Conservation (phyloP, 2,797 vertebrate genomes). For the Euphonia xanthogaster region DNA sequence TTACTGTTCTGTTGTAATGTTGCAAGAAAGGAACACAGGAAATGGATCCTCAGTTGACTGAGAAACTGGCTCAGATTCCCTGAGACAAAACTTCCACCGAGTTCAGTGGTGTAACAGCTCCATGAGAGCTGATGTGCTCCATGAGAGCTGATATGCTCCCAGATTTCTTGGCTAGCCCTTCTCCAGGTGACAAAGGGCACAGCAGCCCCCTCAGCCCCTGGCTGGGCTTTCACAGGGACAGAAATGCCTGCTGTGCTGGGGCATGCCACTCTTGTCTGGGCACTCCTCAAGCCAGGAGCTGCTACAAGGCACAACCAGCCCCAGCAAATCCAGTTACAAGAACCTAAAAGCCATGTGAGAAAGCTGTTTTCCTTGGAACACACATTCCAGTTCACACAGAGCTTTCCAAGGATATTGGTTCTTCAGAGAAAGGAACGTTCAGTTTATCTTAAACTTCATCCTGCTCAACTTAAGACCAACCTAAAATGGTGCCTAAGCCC, state of each 20-base stretch:
- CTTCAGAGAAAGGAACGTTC: background rate
- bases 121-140: fast-evolving
- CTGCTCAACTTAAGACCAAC: background rate
- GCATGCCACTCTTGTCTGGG: fast-evolving
- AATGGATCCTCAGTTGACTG: background rate
- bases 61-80: background rate
- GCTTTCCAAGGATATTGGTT: background rate
- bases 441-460: background rate
- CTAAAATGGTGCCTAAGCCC: background rate
- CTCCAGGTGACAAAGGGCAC: background rate
- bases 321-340: background rate
- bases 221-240: background rate
- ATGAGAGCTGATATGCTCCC: fast-evolving
- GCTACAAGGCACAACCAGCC: background rate
- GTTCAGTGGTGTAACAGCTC: background rate
- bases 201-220: background rate
- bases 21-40: background rate
- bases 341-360: background rate
- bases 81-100: background rate
- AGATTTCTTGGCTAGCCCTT: background rate
- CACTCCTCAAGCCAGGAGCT: background rate
- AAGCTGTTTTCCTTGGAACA: background rate
- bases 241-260: background rate
- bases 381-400: fast-evolving
- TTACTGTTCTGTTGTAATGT: background rate